Conservation (phyloP, 2,113 vertebrate species). For the Nannospalax galili region DNA sequence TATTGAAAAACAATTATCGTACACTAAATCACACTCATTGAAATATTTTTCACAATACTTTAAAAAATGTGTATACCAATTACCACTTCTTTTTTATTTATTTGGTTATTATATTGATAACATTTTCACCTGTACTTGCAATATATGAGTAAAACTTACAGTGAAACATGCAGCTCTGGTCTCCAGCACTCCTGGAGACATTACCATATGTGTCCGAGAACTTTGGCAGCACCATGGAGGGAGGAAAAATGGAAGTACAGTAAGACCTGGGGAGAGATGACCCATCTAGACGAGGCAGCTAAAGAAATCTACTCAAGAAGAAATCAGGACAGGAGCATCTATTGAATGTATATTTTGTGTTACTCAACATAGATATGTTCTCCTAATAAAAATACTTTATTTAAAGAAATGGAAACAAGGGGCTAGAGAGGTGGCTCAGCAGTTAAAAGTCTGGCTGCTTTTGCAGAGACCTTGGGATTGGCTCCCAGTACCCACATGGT, state of each 20-base stretch:
- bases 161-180: not conserved
- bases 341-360: not conserved
- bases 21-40: slow-evolving; percentile 27
- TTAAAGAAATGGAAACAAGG: not conserved
- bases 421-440: too few relatives aligned
- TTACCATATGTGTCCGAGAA: too few relatives aligned
- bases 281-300: not conserved
- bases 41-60: not conserved
- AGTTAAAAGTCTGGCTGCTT: too few relatives aligned
- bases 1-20: slow-evolving; percentile 29
- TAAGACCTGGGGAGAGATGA: not conserved
- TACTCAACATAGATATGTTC: not conserved
- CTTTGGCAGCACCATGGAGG: not conserved
- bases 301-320: not conserved
- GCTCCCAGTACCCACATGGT: too few relatives aligned
- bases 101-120: not conserved
- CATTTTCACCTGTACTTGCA: not conserved
- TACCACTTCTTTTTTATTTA: not conserved
- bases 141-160: not conserved
- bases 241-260: not conserved
- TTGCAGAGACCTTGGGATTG: too few relatives aligned
- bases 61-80: not conserved
- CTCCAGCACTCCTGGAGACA: not conserved
- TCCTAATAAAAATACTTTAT: not conserved
- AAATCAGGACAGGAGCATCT: not conserved